These are phyloP conservation scores for Hermatobates lingyangjiaoensis DNA, from an alignment of 1,140 invertebrate genomes.

Conservation along the genomic window DNA sequence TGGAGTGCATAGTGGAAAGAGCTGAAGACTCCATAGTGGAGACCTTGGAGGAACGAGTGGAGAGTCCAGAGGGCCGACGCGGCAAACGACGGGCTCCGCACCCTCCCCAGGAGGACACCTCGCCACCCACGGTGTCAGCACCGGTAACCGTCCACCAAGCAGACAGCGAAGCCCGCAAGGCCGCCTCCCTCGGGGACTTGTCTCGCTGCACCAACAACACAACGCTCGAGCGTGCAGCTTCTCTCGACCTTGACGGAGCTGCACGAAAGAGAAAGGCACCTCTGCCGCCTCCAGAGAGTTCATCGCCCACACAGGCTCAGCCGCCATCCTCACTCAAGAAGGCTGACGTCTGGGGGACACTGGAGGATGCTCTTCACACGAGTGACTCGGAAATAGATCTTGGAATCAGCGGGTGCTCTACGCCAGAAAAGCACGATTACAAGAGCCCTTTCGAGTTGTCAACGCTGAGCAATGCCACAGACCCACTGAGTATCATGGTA, in stretches of 20 bases:
- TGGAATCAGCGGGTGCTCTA: constrained; percentile 12
- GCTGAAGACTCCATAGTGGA: constrained; percentile 15
- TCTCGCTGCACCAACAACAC: constrained; percentile 42
- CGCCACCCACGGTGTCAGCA: constrained; percentile 24
- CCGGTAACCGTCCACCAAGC: constrained; percentile 53
- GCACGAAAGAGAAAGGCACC: constrained; percentile 42
- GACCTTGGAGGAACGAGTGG: no score
- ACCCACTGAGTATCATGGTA: constrained; percentile 4
- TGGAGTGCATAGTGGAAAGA: constrained; percentile 10
- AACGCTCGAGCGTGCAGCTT: constrained; percentile 58
- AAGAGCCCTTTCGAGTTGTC: constrained; percentile 15
- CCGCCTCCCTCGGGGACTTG: constrained; percentile 58
- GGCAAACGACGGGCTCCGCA: constrained; percentile 52
- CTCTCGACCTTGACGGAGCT: constrained; percentile 50
- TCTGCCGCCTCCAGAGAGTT: constrained; percentile 24
- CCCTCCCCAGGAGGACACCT: constrained; percentile 26
- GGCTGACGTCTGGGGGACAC: constrained; percentile 50
- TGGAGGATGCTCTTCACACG: constrained; percentile 46
- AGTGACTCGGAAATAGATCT: constrained; percentile 13
- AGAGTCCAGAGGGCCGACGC: no score
- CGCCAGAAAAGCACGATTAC: constrained; percentile 13
- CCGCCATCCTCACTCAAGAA: constrained; percentile 45
- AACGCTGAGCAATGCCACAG: constrained; percentile 2
- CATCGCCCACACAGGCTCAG: constrained; percentile 35
- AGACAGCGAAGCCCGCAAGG: constrained; percentile 45